Evolutionary conservation across 2,113 vertebrate species (phyloP), one percentile per base, ranked within the genome.

Genomic region (Alces alces): DNA sequence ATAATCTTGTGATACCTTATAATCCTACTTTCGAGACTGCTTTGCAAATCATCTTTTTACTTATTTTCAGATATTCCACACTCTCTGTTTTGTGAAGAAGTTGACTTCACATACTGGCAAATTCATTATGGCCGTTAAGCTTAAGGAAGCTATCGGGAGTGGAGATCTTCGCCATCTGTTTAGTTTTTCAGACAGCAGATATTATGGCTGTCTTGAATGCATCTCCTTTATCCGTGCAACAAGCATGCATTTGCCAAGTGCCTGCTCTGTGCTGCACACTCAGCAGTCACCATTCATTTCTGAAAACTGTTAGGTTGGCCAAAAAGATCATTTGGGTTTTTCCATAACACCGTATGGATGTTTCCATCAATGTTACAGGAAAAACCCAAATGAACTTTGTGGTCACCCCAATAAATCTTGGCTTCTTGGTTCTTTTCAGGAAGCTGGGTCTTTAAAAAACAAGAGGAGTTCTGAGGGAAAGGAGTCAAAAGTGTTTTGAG

Each of bases 51-150:
- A 73, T 70, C 39, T 70, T 88, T 84, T 79, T 57, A 87, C 27
- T 45, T 45, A 82, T 93, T 91, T 95, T 96, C 80, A 87, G 61
- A 78, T 95, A 64, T 95, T 79, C 88, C n/a, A 57, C 4, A 33
- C n/a, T 86, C 10, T 94, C 10, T 95, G 23, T 55, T 89, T 93
- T 93, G 16, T 82, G 33, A 79, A 86, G 60, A 91, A 36, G 28
- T 43, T 76, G 80, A 60, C 30, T 55, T 96, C 39, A 70, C n/a
- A 33, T 33, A 76, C n/a, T 50, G 64, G 30, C 64, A 84, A 43
- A 52, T 50, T 21, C 9, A 58, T 66, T 61, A 21, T 60, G 47
- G 14, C 33, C 33, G 2, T 47, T 52, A 47, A 16, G 55, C 27
- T 17, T 90, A 55, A 80, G 73, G 70, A 84, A 91, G 33, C 7